Conservation (phyloP, 2,113 vertebrate genomes). For the Psephotus haematonotus region DNA sequence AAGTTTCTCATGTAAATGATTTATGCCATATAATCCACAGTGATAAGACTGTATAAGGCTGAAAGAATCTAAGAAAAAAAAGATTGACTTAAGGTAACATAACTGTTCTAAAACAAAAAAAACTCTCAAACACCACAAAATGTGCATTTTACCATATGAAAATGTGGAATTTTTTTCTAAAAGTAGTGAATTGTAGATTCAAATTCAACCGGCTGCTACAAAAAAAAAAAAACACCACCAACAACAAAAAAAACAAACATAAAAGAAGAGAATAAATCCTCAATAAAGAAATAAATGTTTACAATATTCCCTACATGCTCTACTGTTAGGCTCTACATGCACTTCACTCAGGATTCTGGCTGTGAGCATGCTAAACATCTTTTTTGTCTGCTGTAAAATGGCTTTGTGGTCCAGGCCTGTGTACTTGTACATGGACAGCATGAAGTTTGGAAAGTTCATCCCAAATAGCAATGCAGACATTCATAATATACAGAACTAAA, state of each 20-base stretch:
- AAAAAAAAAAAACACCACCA: background rate
- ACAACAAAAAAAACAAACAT: too few relatives aligned
- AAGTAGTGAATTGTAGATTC: background rate
- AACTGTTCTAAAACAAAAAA: background rate
- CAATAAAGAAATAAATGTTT: background rate
- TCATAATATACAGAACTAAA: background rate
- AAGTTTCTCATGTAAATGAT: background rate
- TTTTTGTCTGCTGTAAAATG: background rate
- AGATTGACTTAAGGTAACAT: background rate
- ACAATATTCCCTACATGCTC: background rate
- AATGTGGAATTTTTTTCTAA: background rate
- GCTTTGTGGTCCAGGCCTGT: background rate
- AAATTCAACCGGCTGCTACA: background rate
- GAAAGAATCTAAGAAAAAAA: background rate
- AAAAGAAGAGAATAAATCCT: background rate
- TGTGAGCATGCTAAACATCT: background rate
- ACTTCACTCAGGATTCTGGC: background rate
- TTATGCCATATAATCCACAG: background rate
- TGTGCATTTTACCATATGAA: background rate
- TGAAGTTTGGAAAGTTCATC: background rate
- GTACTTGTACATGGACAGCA: fast-evolving
- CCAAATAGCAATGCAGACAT: background rate
- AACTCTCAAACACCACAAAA: background rate
- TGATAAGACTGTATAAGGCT: background rate
- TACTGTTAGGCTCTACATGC: fast-evolving